Evolutionary conservation across 1,140 invertebrate genomes (phyloP).

Genomic region (Aphelinus atriplicis): DNA sequence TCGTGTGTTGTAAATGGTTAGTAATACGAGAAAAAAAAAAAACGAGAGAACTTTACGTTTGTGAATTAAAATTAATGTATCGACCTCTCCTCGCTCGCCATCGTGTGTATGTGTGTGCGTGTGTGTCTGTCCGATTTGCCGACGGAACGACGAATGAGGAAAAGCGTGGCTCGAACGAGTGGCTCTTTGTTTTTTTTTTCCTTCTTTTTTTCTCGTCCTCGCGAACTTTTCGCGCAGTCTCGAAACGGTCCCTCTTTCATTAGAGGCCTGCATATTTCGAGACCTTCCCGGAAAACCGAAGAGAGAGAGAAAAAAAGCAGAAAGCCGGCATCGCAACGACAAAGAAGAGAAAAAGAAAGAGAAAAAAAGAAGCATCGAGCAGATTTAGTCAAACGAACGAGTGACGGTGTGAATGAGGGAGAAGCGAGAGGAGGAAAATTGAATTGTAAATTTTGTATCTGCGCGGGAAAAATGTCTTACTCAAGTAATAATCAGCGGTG

Average conservation of each 20-base stretch:
- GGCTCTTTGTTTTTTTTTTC: too few species aligned
- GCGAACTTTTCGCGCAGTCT: too few species aligned
- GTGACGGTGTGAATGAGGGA: conserved; percentile 1
- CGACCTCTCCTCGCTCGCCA: conserved; percentile 31
- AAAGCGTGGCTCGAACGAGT: too few species aligned
- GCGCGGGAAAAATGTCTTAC: conserved; percentile 42
- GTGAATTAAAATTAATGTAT: conserved; percentile 23
- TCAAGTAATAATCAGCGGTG: too few species aligned
- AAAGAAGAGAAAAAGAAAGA: not conserved
- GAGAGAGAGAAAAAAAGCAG: too few species aligned
- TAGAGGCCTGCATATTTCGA: too few species aligned
- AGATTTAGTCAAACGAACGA: conserved; percentile 5
- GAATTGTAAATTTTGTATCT: conserved; percentile 64
- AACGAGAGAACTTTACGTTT: conserved; percentile 30
- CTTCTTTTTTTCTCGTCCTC: too few species aligned
- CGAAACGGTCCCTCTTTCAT: too few species aligned
- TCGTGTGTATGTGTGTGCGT: conserved; percentile 15
- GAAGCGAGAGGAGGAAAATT: not conserved
- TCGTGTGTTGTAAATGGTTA: conserved; percentile 42
- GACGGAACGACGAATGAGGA: not conserved
- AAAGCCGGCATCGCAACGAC: too few species aligned
- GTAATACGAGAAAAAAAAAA: conserved; percentile 23
- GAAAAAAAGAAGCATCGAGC: conserved; percentile 9
- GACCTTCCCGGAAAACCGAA: too few species aligned
- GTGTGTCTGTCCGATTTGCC: not conserved